These are phyloP conservation scores for Gymnocypris eckloni DNA, from an alignment of 2,797 vertebrate genomes.

Conservation along the genomic window DNA sequence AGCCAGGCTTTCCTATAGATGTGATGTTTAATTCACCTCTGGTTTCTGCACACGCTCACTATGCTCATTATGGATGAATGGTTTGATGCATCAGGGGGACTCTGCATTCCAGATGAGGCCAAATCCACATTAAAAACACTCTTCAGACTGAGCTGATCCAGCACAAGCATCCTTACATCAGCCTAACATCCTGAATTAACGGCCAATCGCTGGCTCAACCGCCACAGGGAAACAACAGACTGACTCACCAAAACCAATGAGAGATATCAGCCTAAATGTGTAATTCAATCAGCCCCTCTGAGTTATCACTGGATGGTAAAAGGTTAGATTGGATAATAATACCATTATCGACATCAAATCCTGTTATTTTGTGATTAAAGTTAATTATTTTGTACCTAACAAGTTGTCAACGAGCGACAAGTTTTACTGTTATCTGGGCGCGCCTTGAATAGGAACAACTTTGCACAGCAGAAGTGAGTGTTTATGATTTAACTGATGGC, in stretches of 20 bases:
- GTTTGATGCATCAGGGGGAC: conserved; percentile 54
- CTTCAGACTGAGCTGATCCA: conserved; percentile 11
- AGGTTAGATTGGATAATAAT: neutral
- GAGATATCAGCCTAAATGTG: conserved; percentile 8
- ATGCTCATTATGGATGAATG: conserved; percentile 69
- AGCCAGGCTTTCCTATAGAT: conserved; percentile 54
- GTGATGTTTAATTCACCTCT: conserved; percentile 59
- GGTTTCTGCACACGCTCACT: conserved; percentile 58
- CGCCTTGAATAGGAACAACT: neutral
- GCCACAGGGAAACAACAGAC: conserved; percentile 20
- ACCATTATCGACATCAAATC: neutral
- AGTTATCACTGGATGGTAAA: neutral
- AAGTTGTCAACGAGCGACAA: neutral
- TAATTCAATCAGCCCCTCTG: neutral
- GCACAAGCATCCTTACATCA: conserved; percentile 22
- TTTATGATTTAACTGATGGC: no score
- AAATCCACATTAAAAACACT: conserved; percentile 60
- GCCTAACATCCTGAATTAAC: conserved; percentile 21
- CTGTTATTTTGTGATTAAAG: neutral
- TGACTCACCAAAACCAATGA: neutral
- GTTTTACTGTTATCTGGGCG: neutral
- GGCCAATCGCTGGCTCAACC: conserved; percentile 13
- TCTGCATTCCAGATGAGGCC: conserved; percentile 58
- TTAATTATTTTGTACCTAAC: neutral
- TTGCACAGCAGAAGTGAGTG: neutral